Evolutionary conservation across 2,797 vertebrate species (phyloP).

Genomic region (Catharus ustulatus): DNA sequence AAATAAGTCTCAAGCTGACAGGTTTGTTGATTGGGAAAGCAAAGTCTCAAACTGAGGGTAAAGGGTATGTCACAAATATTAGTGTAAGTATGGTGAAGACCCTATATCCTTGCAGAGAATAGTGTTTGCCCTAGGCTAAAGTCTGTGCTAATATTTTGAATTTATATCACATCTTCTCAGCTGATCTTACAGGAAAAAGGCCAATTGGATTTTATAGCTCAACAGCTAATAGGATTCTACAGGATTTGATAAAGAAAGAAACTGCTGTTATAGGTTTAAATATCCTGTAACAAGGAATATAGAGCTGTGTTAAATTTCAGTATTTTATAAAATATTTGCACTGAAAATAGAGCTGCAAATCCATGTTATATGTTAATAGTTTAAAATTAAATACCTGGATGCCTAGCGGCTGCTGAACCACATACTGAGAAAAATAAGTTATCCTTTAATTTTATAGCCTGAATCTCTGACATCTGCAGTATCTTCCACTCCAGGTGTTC

Average conservation of each 20-base stretch:
- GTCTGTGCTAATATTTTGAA: conserved; percentile 50
- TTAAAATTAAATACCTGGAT: conserved; percentile 24
- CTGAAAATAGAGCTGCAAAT: conserved; percentile 30
- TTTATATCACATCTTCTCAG: conserved; percentile 44
- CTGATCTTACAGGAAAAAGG: conserved; percentile 31
- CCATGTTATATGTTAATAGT: background rate
- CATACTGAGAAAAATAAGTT: conserved; percentile 3
- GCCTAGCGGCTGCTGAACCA: background rate
- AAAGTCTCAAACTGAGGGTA: conserved; percentile 40
- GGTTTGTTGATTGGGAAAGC: conserved; percentile 55
- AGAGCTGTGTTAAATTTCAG: conserved; percentile 26
- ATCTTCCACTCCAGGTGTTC: conserved; percentile 17
- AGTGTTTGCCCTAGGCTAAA: conserved; percentile 28
- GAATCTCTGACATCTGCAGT: background rate
- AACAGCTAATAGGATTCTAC: conserved; percentile 59
- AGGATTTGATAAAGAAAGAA: conserved; percentile 59
- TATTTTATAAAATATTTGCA: conserved; percentile 44
- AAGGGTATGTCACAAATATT: conserved; percentile 65
- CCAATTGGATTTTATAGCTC: conserved; percentile 56
- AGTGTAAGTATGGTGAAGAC: conserved; percentile 27
- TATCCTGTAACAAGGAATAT: background rate
- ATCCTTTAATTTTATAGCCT: background rate
- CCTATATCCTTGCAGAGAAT: conserved; percentile 17
- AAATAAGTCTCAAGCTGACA: conserved; percentile 55
- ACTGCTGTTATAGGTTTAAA: conserved; percentile 5